These are phyloP conservation scores for Maniola hyperantus DNA, from an alignment of 2,888 invertebrate species.

Conservation along the genomic window DNA sequence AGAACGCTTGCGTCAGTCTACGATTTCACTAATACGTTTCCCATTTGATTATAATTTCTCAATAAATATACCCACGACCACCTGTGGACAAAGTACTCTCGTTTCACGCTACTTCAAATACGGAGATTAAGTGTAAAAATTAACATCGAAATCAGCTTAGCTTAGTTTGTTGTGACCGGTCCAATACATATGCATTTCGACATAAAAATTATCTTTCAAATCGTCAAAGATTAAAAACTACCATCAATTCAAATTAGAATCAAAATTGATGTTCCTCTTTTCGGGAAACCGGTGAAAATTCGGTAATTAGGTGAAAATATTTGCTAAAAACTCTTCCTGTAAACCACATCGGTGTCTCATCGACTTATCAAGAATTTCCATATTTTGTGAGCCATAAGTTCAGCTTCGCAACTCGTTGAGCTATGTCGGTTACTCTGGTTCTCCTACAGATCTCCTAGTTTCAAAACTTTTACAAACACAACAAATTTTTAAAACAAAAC, in stretches of 20 bases:
- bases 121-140: constrained; percentile 7
- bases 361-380: too few species aligned
- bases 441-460: too few species aligned
- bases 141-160: constrained; percentile 6
- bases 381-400: too few species aligned
- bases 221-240: constrained; percentile 2
- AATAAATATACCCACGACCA: constrained; percentile 21
- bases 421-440: too few species aligned
- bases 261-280: not conserved
- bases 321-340: not conserved
- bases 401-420: too few species aligned
- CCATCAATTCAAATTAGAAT: not conserved
- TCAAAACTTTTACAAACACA: too few species aligned
- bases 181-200: not conserved
- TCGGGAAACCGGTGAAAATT: not conserved
- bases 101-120: constrained; percentile 13
- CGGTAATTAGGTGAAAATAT: not conserved
- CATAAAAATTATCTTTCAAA: constrained; percentile 7
- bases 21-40: constrained; percentile 14
- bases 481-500: too few species aligned
- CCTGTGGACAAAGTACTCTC: constrained; percentile 24
- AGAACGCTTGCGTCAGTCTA: too few species aligned
- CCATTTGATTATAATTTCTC: constrained; percentile 19
- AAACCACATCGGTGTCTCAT: too few species aligned
- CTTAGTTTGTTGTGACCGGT: not conserved